Conservation (phyloP, 2,888 invertebrate species). For the Epinotia ramella region DNA sequence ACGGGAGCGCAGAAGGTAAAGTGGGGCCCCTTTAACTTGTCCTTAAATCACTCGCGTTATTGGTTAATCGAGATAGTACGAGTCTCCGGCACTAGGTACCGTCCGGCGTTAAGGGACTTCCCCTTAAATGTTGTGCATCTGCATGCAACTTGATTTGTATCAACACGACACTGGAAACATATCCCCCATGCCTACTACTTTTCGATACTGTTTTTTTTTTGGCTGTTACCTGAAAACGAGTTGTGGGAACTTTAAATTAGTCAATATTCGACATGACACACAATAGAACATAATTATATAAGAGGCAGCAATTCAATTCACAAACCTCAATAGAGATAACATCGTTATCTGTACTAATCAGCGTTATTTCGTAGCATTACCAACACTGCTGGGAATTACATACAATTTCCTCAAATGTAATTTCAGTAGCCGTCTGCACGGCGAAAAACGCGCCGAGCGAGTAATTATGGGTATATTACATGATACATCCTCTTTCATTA, state of each 20-base stretch:
- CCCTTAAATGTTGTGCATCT: too few relatives aligned
- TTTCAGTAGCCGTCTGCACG: slow-evolving; percentile 13
- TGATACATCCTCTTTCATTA: slow-evolving; percentile 30
- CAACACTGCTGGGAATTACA: slow-evolving; percentile 27
- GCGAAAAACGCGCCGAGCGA: slow-evolving; percentile 13
- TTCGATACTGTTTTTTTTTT: too few relatives aligned
- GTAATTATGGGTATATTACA: slow-evolving; percentile 16
- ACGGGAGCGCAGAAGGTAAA: too few relatives aligned
- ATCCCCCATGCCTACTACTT: too few relatives aligned
- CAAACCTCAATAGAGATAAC: slow-evolving; percentile 22
- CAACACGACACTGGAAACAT: too few relatives aligned
- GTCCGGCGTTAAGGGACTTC: too few relatives aligned
- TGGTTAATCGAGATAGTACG: too few relatives aligned
- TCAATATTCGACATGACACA: neutral
- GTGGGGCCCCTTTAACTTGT: too few relatives aligned
- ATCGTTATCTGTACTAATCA: slow-evolving; percentile 36
- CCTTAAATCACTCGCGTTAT: too few relatives aligned
- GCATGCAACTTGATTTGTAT: too few relatives aligned
- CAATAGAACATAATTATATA: slow-evolving; percentile 10
- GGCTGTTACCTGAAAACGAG: neutral
- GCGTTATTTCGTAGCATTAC: slow-evolving; percentile 40
- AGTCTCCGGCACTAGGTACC: too few relatives aligned
- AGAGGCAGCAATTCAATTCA: slow-evolving; percentile 25
- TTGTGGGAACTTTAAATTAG: neutral
- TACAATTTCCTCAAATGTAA: slow-evolving; percentile 41